A percentile compares a stretch with the other conserved stretches of the same genome.
Evolutionary conservation across 2,113 vertebrate species (phyloP).

Genomic region (Bubo bubo): DNA sequence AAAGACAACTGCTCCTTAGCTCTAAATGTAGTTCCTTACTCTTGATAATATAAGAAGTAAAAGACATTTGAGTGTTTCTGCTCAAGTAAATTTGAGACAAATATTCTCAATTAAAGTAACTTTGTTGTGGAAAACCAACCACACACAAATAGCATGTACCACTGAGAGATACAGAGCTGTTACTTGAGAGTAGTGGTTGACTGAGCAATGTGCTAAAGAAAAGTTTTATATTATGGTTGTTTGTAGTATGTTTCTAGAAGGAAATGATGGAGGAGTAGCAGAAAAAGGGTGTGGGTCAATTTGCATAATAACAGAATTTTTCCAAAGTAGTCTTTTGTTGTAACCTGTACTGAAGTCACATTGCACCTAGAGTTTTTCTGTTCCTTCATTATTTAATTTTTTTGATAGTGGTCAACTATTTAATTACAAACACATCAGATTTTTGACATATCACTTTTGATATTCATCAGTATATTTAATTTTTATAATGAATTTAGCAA

Average conservation of each 20-base stretch:
- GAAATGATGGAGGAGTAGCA: not conserved
- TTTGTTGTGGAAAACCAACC: not conserved
- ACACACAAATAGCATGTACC: not conserved
- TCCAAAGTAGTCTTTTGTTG: not conserved
- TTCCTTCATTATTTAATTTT: not conserved
- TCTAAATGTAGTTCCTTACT: not conserved
- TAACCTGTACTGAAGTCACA: not conserved
- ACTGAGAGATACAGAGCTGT: not conserved
- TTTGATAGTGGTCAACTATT: not conserved
- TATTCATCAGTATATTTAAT: not conserved
- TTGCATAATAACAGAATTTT: not conserved
- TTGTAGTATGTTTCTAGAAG: not conserved
- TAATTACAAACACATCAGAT: not conserved
- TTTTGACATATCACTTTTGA: not conserved
- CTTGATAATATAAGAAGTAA: not conserved
- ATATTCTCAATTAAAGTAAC: not conserved
- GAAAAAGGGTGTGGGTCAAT: not conserved
- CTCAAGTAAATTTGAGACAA: not conserved
- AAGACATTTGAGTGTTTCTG: not conserved
- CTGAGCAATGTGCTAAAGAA: not conserved
- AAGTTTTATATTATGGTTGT: not conserved
- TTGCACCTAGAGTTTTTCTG: not conserved
- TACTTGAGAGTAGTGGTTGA: not conserved
- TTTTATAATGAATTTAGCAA: not conserved
- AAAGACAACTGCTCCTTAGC: not conserved